Evolutionary conservation across 2,888 invertebrate genomes (phyloP).

Genomic region (Eulithis testata): DNA sequence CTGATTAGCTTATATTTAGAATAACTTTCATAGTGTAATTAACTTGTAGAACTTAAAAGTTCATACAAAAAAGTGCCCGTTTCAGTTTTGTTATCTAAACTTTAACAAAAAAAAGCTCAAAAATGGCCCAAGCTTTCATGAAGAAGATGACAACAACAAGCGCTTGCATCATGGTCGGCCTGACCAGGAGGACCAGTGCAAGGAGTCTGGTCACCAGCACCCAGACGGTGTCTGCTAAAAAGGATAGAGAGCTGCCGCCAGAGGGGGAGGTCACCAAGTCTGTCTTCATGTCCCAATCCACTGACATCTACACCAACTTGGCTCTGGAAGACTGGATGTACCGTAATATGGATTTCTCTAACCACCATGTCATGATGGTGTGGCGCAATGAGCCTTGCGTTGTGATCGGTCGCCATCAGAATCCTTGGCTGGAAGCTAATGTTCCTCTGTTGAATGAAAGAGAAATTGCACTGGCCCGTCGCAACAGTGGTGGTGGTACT

Average conservation of each 20-base stretch:
- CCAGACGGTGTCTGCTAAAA: constrained; percentile 57
- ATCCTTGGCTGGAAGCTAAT: constrained; percentile 97
- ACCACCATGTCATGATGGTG: constrained; percentile 93
- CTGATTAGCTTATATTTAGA: constrained; percentile 46
- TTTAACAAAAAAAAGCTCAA: constrained; percentile 46
- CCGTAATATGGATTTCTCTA: constrained; percentile 91
- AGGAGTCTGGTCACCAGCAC: constrained; percentile 62
- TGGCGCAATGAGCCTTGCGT: constrained; percentile 98
- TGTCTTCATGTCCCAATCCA: constrained; percentile 96
- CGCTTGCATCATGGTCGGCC: constrained; percentile 68
- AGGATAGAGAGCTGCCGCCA: constrained; percentile 60
- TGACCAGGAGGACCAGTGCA: constrained; percentile 69
- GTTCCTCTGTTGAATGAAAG: constrained; percentile 86
- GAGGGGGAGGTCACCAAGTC: constrained; percentile 89
- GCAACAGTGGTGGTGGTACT: constrained; percentile 98
- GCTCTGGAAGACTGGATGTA: constrained; percentile 99
- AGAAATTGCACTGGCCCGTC: constrained; percentile 91
- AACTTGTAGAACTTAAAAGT: constrained; percentile 66
- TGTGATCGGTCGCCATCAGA: constrained; percentile 98
- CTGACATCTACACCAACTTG: constrained; percentile 95
- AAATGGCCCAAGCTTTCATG: constrained; percentile 80
- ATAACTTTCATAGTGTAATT: constrained; percentile 51
- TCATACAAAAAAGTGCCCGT: constrained; percentile 82
- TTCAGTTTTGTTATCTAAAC: constrained; percentile 44
- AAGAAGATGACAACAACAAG: constrained; percentile 71